Percentiles rank a stretch among this genome's conserved stretches.
Conservation (phyloP, 2,797 vertebrate genomes). For the Pipistrellus pipistrellus region DNA sequence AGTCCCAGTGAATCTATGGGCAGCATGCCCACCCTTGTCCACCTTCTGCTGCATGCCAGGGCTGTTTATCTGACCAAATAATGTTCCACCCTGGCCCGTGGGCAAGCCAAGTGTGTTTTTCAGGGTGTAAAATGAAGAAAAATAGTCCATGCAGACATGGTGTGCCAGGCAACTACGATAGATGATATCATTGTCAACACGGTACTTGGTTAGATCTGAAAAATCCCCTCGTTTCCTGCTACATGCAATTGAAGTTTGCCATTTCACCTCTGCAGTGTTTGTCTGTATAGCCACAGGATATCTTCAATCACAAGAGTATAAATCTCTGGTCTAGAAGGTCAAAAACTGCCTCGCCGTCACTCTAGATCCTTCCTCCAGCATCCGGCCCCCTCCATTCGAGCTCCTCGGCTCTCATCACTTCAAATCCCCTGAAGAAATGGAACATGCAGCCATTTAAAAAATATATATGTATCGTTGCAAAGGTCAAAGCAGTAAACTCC, state of each 20-base stretch:
- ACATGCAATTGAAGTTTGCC: conserved; percentile 74
- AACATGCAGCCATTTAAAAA: conserved; percentile 83
- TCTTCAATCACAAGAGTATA: conserved; percentile 75
- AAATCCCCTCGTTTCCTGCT: conserved; percentile 71
- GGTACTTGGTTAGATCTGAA: conserved; percentile 71
- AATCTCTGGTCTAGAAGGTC: conserved; percentile 85
- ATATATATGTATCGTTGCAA: conserved; percentile 86
- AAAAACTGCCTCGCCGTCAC: conserved; percentile 80
- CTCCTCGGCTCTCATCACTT: conserved; percentile 60
- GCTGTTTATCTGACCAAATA: not conserved
- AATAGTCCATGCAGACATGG: not conserved
- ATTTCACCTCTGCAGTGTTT: conserved; percentile 80
- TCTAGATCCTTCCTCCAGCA: conserved; percentile 55
- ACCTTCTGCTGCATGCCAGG: not conserved
- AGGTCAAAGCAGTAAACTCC: conserved; percentile 87
- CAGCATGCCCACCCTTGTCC: not conserved
- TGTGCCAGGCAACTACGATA: not conserved
- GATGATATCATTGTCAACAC: conserved; percentile 35
- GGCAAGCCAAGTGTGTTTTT: conserved; percentile 17
- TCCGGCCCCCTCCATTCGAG: not conserved
- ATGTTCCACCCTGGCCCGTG: not conserved
- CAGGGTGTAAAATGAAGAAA: conserved; percentile 54
- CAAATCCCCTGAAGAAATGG: conserved; percentile 83
- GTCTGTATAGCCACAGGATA: conserved; percentile 80
- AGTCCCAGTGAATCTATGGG: not conserved